Conservation (phyloP, 1,140 invertebrate genomes). For the Paracyclopina nana region DNA sequence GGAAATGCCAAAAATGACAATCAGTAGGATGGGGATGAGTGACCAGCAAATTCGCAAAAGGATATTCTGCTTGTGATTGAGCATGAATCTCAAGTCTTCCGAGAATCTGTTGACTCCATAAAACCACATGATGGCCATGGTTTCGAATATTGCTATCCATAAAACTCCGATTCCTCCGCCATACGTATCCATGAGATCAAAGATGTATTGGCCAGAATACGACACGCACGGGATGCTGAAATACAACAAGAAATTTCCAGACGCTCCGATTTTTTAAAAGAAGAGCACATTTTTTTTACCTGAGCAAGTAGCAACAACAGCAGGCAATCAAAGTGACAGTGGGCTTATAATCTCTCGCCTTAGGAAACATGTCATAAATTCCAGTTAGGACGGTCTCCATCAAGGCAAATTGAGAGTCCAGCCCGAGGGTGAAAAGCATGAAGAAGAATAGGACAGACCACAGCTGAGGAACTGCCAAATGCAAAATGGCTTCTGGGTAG, state of each 20-base stretch:
- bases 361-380: slow-evolving; percentile 49
- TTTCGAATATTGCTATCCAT: slow-evolving; percentile 25
- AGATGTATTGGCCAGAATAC: slow-evolving; percentile 33
- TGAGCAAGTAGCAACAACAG: background rate
- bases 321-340: slow-evolving; percentile 23
- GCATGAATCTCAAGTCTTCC: slow-evolving; percentile 29
- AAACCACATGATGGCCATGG: slow-evolving; percentile 27
- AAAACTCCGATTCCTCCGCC: slow-evolving; percentile 17
- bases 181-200: slow-evolving; percentile 28
- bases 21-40: slow-evolving; percentile 6
- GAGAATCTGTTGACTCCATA: slow-evolving; percentile 27
- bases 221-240: slow-evolving; percentile 52
- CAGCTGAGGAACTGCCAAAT: slow-evolving; percentile 24
- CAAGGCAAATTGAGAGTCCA: slow-evolving; percentile 41
- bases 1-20: slow-evolving; percentile 11
- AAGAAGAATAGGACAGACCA: slow-evolving; percentile 33
- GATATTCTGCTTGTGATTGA: slow-evolving; percentile 17
- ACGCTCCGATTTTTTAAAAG: no score
- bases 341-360: slow-evolving; percentile 43
- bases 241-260: slow-evolving; percentile 22
- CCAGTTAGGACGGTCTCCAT: slow-evolving; percentile 62
- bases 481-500: slow-evolving; percentile 33
- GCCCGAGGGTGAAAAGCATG: slow-evolving; percentile 26
- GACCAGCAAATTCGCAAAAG: slow-evolving; percentile 15
- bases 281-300: background rate